Evolutionary conservation across 1,140 invertebrate species (phyloP).

Genomic region (Tetragonula clypearis): DNA sequence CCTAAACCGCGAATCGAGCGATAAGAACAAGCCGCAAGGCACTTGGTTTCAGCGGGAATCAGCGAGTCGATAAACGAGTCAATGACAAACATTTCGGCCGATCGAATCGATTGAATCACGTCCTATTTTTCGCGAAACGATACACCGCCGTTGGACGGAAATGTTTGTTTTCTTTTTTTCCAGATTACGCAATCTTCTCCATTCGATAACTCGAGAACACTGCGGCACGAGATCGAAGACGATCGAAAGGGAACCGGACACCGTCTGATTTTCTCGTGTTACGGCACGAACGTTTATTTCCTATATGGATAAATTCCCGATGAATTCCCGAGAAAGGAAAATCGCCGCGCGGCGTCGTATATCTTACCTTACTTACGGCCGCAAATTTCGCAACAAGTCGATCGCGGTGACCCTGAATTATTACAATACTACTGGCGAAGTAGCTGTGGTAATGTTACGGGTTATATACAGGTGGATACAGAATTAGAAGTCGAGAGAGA

Average conservation of each 20-base stretch:
- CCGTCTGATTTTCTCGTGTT: conserved; percentile 10
- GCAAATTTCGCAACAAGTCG: conserved; percentile 53
- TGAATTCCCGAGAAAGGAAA: conserved; percentile 6
- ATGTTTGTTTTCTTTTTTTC: not conserved
- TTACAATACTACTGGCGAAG: conserved; percentile 43
- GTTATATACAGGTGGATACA: conserved; percentile 46
- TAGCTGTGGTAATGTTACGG: conserved; percentile 33
- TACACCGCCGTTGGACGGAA: not conserved
- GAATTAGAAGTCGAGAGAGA: conserved; percentile 59
- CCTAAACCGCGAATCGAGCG: not conserved
- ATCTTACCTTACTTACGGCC: not conserved
- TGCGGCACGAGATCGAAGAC: conserved; percentile 1
- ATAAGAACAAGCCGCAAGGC: not conserved
- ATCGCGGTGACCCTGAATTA: conserved; percentile 50
- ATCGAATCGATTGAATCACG: not conserved
- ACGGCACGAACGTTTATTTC: conserved; percentile 10
- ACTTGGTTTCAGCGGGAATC: not conserved
- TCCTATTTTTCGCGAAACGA: not conserved
- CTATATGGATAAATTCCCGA: conserved; percentile 12
- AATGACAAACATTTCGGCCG: not conserved
- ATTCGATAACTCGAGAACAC: conserved; percentile 6
- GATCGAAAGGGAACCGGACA: conserved; percentile 11
- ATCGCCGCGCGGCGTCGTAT: not conserved
- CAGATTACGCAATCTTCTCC: conserved; percentile 8
- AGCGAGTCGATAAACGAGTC: not conserved